These are phyloP conservation scores for Philereme transversata DNA, from an alignment of 2,888 invertebrate species.

Conservation along the genomic window DNA sequence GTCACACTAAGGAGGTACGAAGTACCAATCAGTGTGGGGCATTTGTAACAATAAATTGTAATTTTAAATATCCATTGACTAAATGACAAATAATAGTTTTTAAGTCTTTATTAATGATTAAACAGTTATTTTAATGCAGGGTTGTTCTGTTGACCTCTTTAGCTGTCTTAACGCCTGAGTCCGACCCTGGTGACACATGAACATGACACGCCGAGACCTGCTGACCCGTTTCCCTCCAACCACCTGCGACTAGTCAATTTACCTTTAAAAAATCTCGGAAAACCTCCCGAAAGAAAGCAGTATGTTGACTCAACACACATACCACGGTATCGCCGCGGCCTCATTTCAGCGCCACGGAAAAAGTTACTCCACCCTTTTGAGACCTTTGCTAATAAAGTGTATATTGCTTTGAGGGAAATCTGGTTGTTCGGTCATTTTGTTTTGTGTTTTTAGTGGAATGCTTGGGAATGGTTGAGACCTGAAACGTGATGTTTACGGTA, in stretches of 20 bases:
- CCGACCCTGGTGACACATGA: conserved; percentile 74
- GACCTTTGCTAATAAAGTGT: conserved; percentile 61
- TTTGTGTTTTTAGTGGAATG: conserved; percentile 54
- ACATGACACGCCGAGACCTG: conserved; percentile 78
- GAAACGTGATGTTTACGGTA: conserved; percentile 73
- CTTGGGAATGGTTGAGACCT: conserved; percentile 69
- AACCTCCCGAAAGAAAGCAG: conserved; percentile 75
- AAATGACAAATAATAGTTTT: too few relatives aligned
- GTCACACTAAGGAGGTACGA: too few relatives aligned
- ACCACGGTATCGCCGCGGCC: conserved; percentile 68
- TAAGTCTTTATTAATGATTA: too few relatives aligned
- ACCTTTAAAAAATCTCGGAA: conserved; percentile 76
- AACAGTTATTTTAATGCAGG: too few relatives aligned
- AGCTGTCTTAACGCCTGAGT: conserved; percentile 35
- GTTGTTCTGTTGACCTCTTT: too few relatives aligned
- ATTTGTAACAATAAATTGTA: too few relatives aligned
- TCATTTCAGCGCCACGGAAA: conserved; percentile 65
- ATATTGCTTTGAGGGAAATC: conserved; percentile 55
- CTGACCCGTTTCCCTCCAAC: conserved; percentile 79
- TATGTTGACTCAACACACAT: conserved; percentile 80
- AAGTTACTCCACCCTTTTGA: conserved; percentile 58
- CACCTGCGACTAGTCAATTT: conserved; percentile 80
- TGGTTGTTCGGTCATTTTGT: conserved; percentile 50
- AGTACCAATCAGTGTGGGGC: too few relatives aligned
- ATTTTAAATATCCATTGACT: too few relatives aligned